A percentile compares a stretch with the other conserved stretches of the same genome.
phyloP scores from a whole-genome alignment of 2,888 invertebrate genomes.

The Monochamus alternatus region DNA sequence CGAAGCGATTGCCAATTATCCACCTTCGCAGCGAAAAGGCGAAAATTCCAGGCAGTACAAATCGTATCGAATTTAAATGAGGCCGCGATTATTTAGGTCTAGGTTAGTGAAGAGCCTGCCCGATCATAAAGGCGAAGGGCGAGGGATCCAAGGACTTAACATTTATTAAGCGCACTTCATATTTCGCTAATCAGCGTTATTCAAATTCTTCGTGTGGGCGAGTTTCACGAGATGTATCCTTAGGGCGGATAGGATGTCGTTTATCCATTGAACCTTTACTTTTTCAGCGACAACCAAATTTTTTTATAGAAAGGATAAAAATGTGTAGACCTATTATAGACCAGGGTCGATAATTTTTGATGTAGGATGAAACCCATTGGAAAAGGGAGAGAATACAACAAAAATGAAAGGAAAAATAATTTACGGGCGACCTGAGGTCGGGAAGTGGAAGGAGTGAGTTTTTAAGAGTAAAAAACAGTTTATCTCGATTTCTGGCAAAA shows the following conservation, averaged over 20 bases:
- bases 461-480: too few relatives aligned
- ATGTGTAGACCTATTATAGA: too few relatives aligned
- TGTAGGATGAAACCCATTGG: too few relatives aligned
- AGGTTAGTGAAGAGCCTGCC: conserved; percentile 45
- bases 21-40: background rate
- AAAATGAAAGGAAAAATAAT: too few relatives aligned
- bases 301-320: too few relatives aligned
- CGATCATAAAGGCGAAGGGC: conserved; percentile 26
- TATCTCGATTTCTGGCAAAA: too few relatives aligned
- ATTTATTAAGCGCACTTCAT: conserved; percentile 44
- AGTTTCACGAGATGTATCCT: background rate
- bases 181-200: conserved; percentile 48
- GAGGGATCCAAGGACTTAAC: conserved; percentile 39
- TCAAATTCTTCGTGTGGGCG: conserved; percentile 25
- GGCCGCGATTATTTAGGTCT: conserved; percentile 44
- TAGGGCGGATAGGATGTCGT: background rate
- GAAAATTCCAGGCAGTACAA: background rate
- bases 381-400: too few relatives aligned
- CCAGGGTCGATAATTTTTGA: too few relatives aligned
- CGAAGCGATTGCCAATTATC: too few relatives aligned
- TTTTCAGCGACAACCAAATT: background rate
- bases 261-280: background rate
- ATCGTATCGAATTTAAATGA: too few relatives aligned
- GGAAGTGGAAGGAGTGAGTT: too few relatives aligned
- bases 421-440: too few relatives aligned